phyloP scores from a whole-genome alignment of 1,140 invertebrate species.

The Brachionus rubens region DNA sequence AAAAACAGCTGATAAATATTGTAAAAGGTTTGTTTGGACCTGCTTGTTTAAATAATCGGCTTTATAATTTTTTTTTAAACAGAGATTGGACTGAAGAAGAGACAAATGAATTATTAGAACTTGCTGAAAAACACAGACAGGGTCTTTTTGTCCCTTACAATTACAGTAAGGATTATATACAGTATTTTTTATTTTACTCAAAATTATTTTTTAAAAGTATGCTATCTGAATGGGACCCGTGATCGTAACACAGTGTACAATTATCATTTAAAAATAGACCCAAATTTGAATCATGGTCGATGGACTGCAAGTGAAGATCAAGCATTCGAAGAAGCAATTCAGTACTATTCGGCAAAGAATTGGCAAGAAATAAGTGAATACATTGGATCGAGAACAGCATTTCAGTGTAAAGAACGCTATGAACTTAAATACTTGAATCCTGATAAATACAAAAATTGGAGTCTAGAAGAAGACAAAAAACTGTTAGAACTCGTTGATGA shows the following conservation, averaged over 20 bases:
- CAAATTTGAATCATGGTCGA: conserved; percentile 39
- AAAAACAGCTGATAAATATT: conserved; percentile 40
- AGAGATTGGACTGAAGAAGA: conserved; percentile 46
- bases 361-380: conserved; percentile 46
- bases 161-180: background rate
- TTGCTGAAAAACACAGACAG: conserved; percentile 4
- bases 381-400: conserved; percentile 23
- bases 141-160: conserved; percentile 33
- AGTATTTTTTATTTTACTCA: background rate
- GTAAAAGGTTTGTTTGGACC: background rate
- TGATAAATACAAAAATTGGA: conserved; percentile 45
- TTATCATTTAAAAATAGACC: conserved; percentile 34
- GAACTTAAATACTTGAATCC: conserved; percentile 39
- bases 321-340: conserved; percentile 28
- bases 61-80: background rate
- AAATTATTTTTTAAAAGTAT: background rate
- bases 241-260: conserved; percentile 32
- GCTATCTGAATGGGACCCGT: conserved; percentile 29
- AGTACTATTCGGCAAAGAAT: conserved; percentile 3
- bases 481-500: conserved; percentile 8
- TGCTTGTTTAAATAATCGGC: background rate
- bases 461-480: conserved; percentile 26
- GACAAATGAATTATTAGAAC: conserved; percentile 12
- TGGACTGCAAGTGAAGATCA: conserved; percentile 30
- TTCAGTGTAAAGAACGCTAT: conserved; percentile 45